phyloP scores from a whole-genome alignment of 2,888 invertebrate genomes.

The Tuta absoluta region DNA sequence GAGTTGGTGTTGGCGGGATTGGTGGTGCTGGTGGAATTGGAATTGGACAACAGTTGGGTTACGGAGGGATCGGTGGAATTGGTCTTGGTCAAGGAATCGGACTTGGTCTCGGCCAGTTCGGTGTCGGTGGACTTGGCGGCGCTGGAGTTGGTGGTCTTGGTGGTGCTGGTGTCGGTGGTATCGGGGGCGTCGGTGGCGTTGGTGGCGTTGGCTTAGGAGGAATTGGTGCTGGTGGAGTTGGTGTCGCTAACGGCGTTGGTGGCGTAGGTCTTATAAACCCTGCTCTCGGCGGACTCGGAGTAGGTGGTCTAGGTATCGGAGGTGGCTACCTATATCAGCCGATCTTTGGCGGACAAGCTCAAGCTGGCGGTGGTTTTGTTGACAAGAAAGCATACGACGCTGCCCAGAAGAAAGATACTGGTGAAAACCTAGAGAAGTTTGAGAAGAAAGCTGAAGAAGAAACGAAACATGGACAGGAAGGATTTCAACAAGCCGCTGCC shows the following conservation, averaged over 20 bases:
- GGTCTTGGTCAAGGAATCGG: slow-evolving; percentile 33
- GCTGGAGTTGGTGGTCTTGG: slow-evolving; percentile 44
- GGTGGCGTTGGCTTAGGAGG: slow-evolving; percentile 38
- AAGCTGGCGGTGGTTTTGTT: slow-evolving; percentile 73
- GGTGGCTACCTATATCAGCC: slow-evolving; percentile 70
- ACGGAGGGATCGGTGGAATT: slow-evolving; percentile 47
- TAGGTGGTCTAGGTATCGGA: slow-evolving; percentile 46
- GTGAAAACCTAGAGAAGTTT: slow-evolving; percentile 77
- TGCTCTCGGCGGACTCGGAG: slow-evolving; percentile 61
- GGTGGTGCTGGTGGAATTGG: slow-evolving; percentile 42
- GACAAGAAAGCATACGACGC: slow-evolving; percentile 81
- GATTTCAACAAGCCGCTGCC: slow-evolving; percentile 78
- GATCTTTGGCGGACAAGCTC: slow-evolving; percentile 63
- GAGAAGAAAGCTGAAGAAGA: slow-evolving; percentile 80
- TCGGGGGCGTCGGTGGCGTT: slow-evolving; percentile 40
- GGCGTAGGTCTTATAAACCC: slow-evolving; percentile 57
- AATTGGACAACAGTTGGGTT: slow-evolving; percentile 37
- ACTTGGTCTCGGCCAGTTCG: slow-evolving; percentile 46
- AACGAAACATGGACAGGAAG: slow-evolving; percentile 80
- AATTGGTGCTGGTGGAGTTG: slow-evolving; percentile 40
- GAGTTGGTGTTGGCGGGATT: slow-evolving; percentile 47
- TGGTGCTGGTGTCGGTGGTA: slow-evolving; percentile 29
- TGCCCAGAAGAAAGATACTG: slow-evolving; percentile 80
- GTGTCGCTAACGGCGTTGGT: slow-evolving; percentile 44
- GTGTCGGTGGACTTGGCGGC: slow-evolving; percentile 50